Conservation (phyloP, 1,140 invertebrate genomes). For the Meloidogyne chitwoodi region DNA sequence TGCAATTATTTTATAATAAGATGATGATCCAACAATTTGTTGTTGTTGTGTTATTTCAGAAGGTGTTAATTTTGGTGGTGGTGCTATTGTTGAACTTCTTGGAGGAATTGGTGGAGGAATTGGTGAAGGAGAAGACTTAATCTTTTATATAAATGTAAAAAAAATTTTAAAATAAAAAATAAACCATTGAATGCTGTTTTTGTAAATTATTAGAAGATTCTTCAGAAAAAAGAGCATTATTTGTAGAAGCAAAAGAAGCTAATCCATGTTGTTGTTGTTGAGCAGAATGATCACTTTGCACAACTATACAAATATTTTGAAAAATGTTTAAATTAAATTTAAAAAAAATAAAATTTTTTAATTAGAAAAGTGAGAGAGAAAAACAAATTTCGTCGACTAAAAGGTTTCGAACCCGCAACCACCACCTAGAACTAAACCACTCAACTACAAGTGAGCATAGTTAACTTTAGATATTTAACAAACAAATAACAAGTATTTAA, state of each 20-base stretch:
- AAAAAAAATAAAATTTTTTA: background rate
- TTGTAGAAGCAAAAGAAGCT: background rate
- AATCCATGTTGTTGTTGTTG: conserved; percentile 35
- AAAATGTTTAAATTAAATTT: background rate
- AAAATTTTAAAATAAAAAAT: background rate
- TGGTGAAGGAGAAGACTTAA: conserved; percentile 30
- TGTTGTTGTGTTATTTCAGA: background rate
- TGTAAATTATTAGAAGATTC: conserved; percentile 8
- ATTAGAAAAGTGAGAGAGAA: too few species aligned
- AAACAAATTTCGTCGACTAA: too few species aligned
- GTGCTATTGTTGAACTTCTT: conserved; percentile 22
- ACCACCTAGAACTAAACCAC: too few species aligned
- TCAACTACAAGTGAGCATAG: too few species aligned
- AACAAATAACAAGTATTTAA: too few species aligned
- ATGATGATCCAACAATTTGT: background rate
- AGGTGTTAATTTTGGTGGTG: background rate
- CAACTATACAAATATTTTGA: conserved; percentile 34
- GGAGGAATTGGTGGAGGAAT: conserved; percentile 54
- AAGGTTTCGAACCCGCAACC: too few species aligned
- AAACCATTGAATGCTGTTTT: background rate
- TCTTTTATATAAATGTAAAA: background rate
- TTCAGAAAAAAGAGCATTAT: background rate
- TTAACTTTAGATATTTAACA: too few species aligned
- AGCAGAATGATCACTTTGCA: conserved; percentile 58
- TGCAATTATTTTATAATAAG: background rate